Percentiles rank a stretch among this genome's conserved stretches.
phyloP scores from a whole-genome alignment of 1,140 invertebrate genomes.

The Drosophila azteca region DNA sequence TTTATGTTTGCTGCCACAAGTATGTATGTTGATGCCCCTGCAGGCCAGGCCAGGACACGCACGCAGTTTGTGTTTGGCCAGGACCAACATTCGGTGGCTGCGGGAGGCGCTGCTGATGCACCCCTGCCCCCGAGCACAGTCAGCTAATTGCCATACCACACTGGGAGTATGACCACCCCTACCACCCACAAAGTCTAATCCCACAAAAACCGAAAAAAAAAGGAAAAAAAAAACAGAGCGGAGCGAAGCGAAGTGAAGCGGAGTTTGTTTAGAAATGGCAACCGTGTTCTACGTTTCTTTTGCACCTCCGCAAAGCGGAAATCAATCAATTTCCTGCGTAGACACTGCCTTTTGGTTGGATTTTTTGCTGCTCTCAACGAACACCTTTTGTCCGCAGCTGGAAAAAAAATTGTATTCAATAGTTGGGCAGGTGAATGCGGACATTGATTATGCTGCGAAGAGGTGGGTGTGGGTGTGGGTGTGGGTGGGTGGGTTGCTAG shows the following conservation, averaged over 20 bases:
- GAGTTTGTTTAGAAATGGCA: constrained; percentile 7
- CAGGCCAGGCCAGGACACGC: constrained; percentile 44
- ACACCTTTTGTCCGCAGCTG: no score
- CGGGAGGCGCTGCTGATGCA: constrained; percentile 21
- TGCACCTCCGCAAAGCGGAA: constrained; percentile 43
- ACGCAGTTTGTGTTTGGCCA: constrained; percentile 40
- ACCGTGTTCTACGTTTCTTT: constrained; percentile 43
- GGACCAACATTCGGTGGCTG: constrained; percentile 46
- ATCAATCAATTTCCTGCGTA: constrained; percentile 80
- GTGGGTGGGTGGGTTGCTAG: neutral
- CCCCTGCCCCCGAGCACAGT: neutral
- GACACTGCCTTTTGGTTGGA: constrained; percentile 50
- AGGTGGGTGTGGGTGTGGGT: neutral
- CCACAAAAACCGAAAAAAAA: neutral
- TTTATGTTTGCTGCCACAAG: constrained; percentile 61
- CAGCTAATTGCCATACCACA: constrained; percentile 31
- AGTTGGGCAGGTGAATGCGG: constrained; percentile 18
- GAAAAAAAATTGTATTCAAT: constrained; percentile 32
- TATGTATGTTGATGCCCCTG: constrained; percentile 45
- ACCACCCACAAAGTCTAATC: constrained; percentile 2
- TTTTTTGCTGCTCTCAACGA: constrained; percentile 6
- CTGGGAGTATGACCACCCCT: neutral
- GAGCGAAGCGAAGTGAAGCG: no score
- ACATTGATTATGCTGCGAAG: constrained; percentile 21
- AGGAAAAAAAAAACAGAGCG: neutral